A percentile compares a stretch with the other conserved stretches of the same genome.
These are phyloP conservation scores for Montipora efflorescens DNA, from an alignment of 64 coral and sea anemone genomes.

Conservation along the genomic window DNA sequence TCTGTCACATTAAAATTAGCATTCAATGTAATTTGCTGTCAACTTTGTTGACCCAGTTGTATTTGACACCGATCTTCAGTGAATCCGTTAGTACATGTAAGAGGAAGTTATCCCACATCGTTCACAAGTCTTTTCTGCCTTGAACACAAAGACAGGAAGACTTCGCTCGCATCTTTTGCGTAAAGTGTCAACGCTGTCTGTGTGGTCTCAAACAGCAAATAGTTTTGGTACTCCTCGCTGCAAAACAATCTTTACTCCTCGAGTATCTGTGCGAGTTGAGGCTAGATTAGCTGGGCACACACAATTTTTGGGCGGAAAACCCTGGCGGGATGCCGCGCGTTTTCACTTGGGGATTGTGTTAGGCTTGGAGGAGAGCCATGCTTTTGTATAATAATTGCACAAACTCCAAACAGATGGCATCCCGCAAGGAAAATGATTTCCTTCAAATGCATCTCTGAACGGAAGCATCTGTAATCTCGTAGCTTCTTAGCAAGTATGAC, in stretches of 20 bases:
- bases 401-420: slow-evolving; percentile 84
- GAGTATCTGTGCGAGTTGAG: background rate
- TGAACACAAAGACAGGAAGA: background rate
- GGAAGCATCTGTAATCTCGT: slow-evolving; percentile 94
- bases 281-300: slow-evolving; percentile 34
- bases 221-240: slow-evolving; percentile 43
- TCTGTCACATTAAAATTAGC: slow-evolving; percentile 95
- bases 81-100: slow-evolving; percentile 17
- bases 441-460: slow-evolving; percentile 90
- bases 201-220: slow-evolving; percentile 63
- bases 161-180: slow-evolving; percentile 75
- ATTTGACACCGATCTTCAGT: slow-evolving; percentile 61
- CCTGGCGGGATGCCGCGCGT: background rate
- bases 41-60: slow-evolving; percentile 88
- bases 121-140: background rate
- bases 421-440: slow-evolving; percentile 99
- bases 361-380: slow-evolving; percentile 29
- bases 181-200: slow-evolving; percentile 83
- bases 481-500: slow-evolving; percentile 77
- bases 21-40: slow-evolving; percentile 82
- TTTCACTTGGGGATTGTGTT: slow-evolving; percentile 33
- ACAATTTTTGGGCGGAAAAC: slow-evolving; percentile 33
- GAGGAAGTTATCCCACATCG: background rate
- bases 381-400: slow-evolving; percentile 81
- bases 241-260: slow-evolving; percentile 8